phyloP scores from a whole-genome alignment of 1,140 invertebrate genomes.

The Bombus difficillimus region DNA sequence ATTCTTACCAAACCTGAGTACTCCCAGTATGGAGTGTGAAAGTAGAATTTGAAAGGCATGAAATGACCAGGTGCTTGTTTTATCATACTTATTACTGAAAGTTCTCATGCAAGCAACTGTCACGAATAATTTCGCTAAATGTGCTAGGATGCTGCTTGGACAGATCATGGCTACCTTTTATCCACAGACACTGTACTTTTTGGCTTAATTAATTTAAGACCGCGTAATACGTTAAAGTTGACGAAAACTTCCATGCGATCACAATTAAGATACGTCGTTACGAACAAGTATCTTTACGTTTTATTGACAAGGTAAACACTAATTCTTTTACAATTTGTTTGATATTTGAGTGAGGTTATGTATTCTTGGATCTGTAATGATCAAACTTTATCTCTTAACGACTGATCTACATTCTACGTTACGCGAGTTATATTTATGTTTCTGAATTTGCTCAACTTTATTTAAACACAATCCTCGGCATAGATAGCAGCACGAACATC shows the following conservation, averaged over 20 bases:
- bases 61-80: conserved; percentile 69
- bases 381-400: not conserved
- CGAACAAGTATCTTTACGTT: not conserved
- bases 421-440: too few relatives aligned
- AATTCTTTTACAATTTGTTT: not conserved
- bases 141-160: conserved; percentile 74
- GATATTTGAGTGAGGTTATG: not conserved
- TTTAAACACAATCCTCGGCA: not conserved
- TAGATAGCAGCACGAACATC: conserved; percentile 15
- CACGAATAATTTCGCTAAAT: conserved; percentile 75
- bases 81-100: conserved; percentile 68
- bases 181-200: not conserved
- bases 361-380: not conserved
- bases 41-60: conserved; percentile 77
- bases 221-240: not conserved
- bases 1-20: conserved; percentile 77
- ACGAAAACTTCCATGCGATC: conserved; percentile 24
- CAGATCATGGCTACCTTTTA: conserved; percentile 73
- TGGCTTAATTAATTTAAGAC: conserved; percentile 21
- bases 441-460: not conserved
- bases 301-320: not conserved
- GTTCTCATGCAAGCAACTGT: conserved; percentile 77
- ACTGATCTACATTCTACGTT: not conserved
- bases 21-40: conserved; percentile 77
- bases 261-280: not conserved